Base-by-base conservation (phyloP, 23 tunicate genomes). In the Corella eumyota region DNA sequence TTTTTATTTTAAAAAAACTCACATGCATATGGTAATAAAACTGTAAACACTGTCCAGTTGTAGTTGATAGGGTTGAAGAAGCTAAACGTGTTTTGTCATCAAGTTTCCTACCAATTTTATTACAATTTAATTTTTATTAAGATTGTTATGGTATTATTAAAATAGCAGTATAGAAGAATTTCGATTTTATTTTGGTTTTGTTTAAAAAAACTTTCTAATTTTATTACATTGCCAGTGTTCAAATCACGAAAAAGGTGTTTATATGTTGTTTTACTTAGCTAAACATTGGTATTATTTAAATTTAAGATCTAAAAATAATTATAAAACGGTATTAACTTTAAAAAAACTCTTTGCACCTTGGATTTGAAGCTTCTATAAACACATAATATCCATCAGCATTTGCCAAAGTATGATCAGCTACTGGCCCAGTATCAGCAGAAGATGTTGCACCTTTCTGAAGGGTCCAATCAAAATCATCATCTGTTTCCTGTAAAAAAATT, bases 1-100 rank as follows among this genome's bases (percentile, higher is more conserved):
- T n/a, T n/a, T n/a, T n/a, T n/a, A n/a, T n/a, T n/a, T n/a, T n/a
- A n/a, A 36, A 7, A 68, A 6, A 22, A 66, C 86, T 62, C 35
- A 82, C 92, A 31, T 82, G 92, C 92, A 82, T 82, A 27, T 82
- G 92, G 61, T 82, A 82, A 45, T 72, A 82, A 45, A 82, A 82
- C 44, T 73, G 80, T 45, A 82, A 36, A 49, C 92, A 82, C 47
- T 82, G 78, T 2, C 47, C 79, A 45, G 34, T 52, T 17, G 80
- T 66, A 28, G 92, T 45, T 4, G 45, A 31, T 35, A 82, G 17
- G 3, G 61, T 51, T 27, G 80, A 80, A 27, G 80, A 59, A 2
- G 78, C 58, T 2, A 82, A 29, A 55, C 92, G 73, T 24, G 92
- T 67, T 59, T 29, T 67, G 3, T 82, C 75, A 32, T 51, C 61